Evolutionary conservation across 1,140 invertebrate species (phyloP).

Genomic region (Anastatus disparis): DNA sequence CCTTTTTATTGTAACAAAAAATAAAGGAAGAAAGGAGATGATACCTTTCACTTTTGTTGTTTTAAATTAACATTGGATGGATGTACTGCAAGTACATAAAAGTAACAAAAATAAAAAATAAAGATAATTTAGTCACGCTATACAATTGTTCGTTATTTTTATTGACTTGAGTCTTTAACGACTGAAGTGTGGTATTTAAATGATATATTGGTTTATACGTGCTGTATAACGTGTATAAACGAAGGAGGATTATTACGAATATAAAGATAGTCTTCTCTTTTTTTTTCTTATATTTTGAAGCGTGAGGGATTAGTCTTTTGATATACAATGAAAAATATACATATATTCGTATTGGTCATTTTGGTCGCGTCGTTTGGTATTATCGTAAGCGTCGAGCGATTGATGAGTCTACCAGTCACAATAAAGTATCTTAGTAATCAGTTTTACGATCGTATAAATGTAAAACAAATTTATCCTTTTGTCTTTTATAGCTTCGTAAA

Average conservation of each 20-base stretch:
- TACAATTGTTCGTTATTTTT: slow-evolving; percentile 22
- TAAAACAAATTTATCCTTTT: too few species aligned
- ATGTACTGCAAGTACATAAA: neutral
- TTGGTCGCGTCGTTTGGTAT: neutral
- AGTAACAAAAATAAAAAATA: neutral
- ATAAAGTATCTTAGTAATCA: neutral
- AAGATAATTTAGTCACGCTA: slow-evolving; percentile 6
- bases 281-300: too few species aligned
- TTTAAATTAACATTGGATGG: neutral
- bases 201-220: slow-evolving; percentile 2
- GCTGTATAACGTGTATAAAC: too few species aligned
- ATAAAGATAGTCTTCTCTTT: too few species aligned
- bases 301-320: slow-evolving; percentile 5
- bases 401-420: slow-evolving; percentile 10
- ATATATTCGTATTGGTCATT: slow-evolving; percentile 3
- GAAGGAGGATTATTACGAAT: too few species aligned
- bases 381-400: too few species aligned
- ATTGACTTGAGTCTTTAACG: slow-evolving; percentile 10
- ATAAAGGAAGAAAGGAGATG: too few species aligned
- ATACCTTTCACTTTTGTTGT: too few species aligned
- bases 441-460: slow-evolving; percentile 5
- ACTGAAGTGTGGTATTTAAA: slow-evolving; percentile 18
- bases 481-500: too few species aligned
- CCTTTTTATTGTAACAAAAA: neutral
- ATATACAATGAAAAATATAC: neutral